Evolutionary conservation across 2,888 invertebrate genomes (phyloP), one percentile per base, ranked within the genome.

Genomic region (Epinotia bilunana): DNA sequence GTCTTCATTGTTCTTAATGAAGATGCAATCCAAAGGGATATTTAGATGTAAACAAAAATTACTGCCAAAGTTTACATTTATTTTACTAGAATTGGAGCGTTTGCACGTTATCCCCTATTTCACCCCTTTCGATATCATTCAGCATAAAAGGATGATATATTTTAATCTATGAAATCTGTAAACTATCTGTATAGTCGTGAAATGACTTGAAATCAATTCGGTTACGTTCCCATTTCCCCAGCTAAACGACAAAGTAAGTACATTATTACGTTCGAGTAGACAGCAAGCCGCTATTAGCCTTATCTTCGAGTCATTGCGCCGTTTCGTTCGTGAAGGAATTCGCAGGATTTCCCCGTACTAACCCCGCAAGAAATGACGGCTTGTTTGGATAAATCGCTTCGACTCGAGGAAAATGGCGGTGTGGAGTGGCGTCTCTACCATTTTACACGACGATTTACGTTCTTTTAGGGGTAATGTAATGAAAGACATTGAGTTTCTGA

Each of bases 271-370:
- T 78, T 76, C 68, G 61, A 73, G 79, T 80, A 80, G 82, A 83
- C 82, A 83, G 77, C 78, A 73, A 65, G 61, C 70, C 67, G 81
- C 81, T 83, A 83, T 81, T 82, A 84, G 79, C 82, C 86, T 87
- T 87, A 87, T 87, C 87, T 84, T 80, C 80, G 79, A 79, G 80
- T 80, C 78, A 82, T 74, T 83, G 81, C 82, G 81, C 80, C 74
- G 82, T 76, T 80, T 77, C 77, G 81, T 87, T 86, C 88, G 88
- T 89, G 89, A 82, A 78, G 83, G 88, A 84, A 89, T 89, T 83
- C 79, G 81, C 79, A 77, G 81, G 79, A 83, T 81, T 84, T 84
- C 81, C 82, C 77, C 64, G 77, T 77, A 79, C 79, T 76, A 74
- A 23, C 61, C 68, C 33, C 79, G 79, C 79, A 80, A 69, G 81